Percentiles rank a stretch among this genome's conserved stretches.
Evolutionary conservation across 2,797 vertebrate genomes (phyloP).

Genomic region (Phataginus tricuspis): DNA sequence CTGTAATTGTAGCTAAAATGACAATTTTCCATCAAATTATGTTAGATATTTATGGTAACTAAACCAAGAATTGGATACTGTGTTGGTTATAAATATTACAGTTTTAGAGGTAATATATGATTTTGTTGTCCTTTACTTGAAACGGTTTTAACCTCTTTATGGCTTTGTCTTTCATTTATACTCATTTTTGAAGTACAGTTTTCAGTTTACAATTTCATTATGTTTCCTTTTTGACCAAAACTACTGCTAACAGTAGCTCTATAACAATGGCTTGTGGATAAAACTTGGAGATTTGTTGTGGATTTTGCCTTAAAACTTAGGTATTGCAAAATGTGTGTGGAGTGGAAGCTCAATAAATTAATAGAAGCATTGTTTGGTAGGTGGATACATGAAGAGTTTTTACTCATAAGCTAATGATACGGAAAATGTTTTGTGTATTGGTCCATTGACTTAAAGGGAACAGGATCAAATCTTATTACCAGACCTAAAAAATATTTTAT

Average conservation of each 20-base stretch:
- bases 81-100: constrained; percentile 3
- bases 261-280: constrained; percentile 10
- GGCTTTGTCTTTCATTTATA: constrained; percentile 3
- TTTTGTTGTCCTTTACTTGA: constrained; percentile 54
- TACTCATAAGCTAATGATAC: constrained; percentile 6
- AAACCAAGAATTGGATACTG: constrained; percentile 35
- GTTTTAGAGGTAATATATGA: constrained; percentile 41
- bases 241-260: background rate
- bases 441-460: background rate
- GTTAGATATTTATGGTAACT: constrained; percentile 28
- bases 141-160: constrained; percentile 13
- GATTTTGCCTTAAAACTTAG: constrained; percentile 44
- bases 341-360: background rate
- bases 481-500: background rate
- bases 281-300: constrained; percentile 36
- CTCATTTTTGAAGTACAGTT: background rate
- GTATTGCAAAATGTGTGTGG: background rate
- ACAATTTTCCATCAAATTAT: constrained; percentile 7
- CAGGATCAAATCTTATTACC: constrained; percentile 2
- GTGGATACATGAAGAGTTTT: background rate
- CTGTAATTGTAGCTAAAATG: background rate
- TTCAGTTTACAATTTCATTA: constrained; percentile 36
- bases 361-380: background rate
- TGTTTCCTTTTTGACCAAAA: constrained; percentile 17
- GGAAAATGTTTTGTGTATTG: constrained; percentile 55